Conservation (phyloP, 2,888 invertebrate genomes). For the Theristus sp. region DNA sequence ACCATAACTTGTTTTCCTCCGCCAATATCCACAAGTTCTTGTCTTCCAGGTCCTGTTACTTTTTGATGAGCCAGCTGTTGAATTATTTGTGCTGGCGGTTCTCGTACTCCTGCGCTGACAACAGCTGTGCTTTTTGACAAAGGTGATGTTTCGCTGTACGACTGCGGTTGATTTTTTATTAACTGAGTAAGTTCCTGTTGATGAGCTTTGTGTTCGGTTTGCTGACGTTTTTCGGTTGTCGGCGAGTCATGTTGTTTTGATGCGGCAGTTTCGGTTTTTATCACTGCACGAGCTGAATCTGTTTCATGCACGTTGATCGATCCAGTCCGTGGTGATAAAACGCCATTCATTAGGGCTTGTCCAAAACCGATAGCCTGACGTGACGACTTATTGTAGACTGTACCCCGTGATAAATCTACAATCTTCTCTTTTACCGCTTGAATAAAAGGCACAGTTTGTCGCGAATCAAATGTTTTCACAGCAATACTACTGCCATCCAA, state of each 20-base stretch:
- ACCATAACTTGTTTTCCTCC: conserved; percentile 27
- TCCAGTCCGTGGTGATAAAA: too few species aligned
- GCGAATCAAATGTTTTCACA: conserved; percentile 16
- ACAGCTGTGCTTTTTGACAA: neutral
- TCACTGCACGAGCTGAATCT: neutral
- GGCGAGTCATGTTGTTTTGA: neutral
- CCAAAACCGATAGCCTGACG: conserved; percentile 21
- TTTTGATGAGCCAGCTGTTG: neutral
- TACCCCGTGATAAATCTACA: conserved; percentile 21
- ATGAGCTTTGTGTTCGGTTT: neutral
- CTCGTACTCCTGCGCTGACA: neutral
- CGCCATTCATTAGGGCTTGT: conserved; percentile 15
- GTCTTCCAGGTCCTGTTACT: conserved; percentile 11
- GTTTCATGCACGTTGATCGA: conserved; percentile 2
- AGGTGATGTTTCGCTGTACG: neutral
- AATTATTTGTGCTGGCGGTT: neutral
- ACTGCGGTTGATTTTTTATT: too few species aligned
- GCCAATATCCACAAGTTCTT: conserved; percentile 25
- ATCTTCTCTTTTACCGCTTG: conserved; percentile 23
- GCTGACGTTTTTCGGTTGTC: neutral
- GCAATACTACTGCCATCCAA: conserved; percentile 45
- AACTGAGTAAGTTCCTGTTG: neutral
- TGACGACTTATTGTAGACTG: conserved; percentile 30
- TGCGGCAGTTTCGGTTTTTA: too few species aligned
- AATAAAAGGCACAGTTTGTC: conserved; percentile 16